These are phyloP conservation scores for Champsocephalus esox DNA, from an alignment of 2,797 vertebrate species.

Conservation along the genomic window DNA sequence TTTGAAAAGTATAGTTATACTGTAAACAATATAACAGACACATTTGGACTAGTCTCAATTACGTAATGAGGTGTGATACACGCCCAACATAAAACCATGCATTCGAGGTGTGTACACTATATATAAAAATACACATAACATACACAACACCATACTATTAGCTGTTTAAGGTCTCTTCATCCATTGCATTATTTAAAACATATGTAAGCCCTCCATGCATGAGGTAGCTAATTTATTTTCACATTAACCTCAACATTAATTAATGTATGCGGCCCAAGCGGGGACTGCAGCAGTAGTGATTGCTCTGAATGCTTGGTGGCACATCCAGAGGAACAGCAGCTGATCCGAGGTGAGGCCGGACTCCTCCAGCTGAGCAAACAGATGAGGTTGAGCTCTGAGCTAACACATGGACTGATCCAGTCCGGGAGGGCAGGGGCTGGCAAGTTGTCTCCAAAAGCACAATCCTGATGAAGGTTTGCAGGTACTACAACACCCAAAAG, in stretches of 20 bases:
- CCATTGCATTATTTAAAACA: constrained; percentile 33
- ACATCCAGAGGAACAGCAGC: constrained; percentile 52
- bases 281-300: constrained; percentile 28
- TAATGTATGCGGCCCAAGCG: constrained; percentile 24
- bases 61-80: not conserved
- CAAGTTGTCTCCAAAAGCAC: constrained; percentile 36
- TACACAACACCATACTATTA: constrained; percentile 8
- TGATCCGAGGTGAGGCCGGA: constrained; percentile 40
- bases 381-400: constrained; percentile 48
- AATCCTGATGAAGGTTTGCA: constrained; percentile 22
- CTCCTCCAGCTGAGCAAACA: constrained; percentile 77
- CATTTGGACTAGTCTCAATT: constrained; percentile 1
- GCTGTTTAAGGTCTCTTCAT: constrained; percentile 1
- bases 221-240: constrained; percentile 34
- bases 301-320: constrained; percentile 38
- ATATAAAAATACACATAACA: constrained; percentile 38
- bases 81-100: constrained; percentile 18
- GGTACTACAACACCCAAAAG: constrained; percentile 18
- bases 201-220: constrained; percentile 30
- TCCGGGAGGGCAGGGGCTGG: constrained; percentile 33
- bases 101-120: constrained; percentile 11
- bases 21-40: constrained; percentile 5
- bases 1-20: no score
- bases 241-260: constrained; percentile 36
- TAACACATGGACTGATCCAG: constrained; percentile 51